Conservation (phyloP, 2,888 invertebrate species). For the Chironomus tentans region DNA sequence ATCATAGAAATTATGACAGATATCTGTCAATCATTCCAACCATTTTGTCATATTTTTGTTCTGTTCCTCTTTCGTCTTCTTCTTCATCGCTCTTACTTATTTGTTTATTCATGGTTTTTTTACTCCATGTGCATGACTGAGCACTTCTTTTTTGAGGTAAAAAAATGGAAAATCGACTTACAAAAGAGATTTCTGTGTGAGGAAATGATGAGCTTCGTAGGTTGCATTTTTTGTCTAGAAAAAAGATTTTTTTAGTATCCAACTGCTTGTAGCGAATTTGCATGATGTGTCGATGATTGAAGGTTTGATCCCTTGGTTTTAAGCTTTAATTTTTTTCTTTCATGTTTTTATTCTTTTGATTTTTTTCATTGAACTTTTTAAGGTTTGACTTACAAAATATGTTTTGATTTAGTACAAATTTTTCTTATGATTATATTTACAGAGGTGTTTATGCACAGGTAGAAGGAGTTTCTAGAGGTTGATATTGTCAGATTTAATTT, state of each 20-base stretch:
- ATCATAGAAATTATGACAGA: conserved; percentile 15
- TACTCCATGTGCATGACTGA: background rate
- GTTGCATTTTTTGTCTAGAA: background rate
- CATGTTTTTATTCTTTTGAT: background rate
- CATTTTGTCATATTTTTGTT: conserved; percentile 7
- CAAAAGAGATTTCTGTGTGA: background rate
- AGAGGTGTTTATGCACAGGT: too few species aligned
- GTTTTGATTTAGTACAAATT: too few species aligned
- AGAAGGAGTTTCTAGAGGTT: too few species aligned
- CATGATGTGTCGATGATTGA: background rate
- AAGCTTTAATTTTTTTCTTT: background rate
- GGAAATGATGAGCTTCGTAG: background rate
- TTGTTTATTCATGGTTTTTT: conserved; percentile 9
- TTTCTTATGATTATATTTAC: too few species aligned
- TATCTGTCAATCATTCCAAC: conserved; percentile 19
- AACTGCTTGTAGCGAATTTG: background rate
- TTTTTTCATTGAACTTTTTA: background rate
- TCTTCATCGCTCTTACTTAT: background rate
- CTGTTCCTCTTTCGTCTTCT: background rate
- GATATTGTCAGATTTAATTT: too few species aligned
- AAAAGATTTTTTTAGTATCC: background rate
- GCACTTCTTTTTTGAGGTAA: too few species aligned
- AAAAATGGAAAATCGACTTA: background rate
- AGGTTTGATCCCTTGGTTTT: background rate
- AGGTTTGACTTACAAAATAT: too few species aligned